phyloP scores from a whole-genome alignment of 2,797 vertebrate genomes.

The Etheostoma perlongum region DNA sequence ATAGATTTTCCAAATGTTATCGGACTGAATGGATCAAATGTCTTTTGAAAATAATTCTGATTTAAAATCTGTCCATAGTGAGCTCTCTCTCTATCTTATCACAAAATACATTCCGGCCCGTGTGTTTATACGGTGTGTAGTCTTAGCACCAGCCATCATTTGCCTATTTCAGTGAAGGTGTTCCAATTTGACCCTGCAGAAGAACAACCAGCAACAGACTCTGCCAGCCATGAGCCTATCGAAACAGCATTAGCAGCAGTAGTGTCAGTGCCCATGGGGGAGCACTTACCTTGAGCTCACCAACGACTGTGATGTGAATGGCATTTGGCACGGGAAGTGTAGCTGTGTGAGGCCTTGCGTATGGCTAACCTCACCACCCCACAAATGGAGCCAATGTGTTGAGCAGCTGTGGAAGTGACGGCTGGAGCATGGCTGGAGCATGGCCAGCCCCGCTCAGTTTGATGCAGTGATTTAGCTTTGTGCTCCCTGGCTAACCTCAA shows the following conservation, averaged over 20 bases:
- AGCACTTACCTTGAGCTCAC: constrained; percentile 56
- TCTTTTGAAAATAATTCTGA: too few species aligned
- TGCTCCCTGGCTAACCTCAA: constrained; percentile 65
- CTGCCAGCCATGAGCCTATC: constrained; percentile 34
- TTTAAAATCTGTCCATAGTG: too few species aligned
- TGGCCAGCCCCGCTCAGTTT: constrained; percentile 58
- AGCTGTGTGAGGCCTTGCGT: constrained; percentile 48
- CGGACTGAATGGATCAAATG: too few species aligned
- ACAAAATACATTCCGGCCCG: neutral
- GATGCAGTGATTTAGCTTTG: constrained; percentile 69
- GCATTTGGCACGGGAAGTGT: constrained; percentile 58
- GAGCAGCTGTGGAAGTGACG: constrained; percentile 74
- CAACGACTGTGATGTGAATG: constrained; percentile 56
- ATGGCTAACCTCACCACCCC: constrained; percentile 59
- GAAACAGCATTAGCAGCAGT: constrained; percentile 43
- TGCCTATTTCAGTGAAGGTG: constrained; percentile 2
- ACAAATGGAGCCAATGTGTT: constrained; percentile 72
- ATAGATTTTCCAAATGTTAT: too few species aligned
- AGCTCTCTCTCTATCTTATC: neutral
- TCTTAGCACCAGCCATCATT: neutral
- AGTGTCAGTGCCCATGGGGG: constrained; percentile 23
- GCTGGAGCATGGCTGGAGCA: constrained; percentile 64
- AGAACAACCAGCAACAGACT: constrained; percentile 16
- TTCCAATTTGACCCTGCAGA: neutral
- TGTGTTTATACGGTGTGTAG: neutral